Evolutionary conservation across 35 echinoderm and acorn worm genomes (phyloP).

Genomic region (Nesometra sesokonis): DNA sequence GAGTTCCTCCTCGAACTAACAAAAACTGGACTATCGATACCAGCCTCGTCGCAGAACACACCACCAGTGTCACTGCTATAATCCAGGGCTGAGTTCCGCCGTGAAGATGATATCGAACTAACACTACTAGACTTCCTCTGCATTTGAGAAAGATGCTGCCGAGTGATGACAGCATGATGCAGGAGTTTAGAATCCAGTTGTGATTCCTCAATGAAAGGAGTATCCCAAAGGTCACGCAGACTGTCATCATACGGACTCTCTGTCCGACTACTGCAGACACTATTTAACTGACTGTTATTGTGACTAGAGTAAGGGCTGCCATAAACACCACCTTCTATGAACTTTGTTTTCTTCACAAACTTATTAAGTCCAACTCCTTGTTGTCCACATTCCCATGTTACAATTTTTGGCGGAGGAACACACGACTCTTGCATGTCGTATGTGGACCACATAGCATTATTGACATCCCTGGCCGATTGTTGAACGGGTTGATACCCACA

Average conservation of each 20-base stretch:
- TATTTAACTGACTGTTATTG: constrained; percentile 92
- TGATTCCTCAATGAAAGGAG: neutral
- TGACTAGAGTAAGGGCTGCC: constrained; percentile 89
- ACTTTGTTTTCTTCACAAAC: constrained; percentile 33
- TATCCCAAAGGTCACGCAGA: constrained; percentile 75
- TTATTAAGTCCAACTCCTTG: constrained; percentile 31
- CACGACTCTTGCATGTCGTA: constrained; percentile 59
- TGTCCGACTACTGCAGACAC: constrained; percentile 46
- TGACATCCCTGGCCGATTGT: constrained; percentile 31
- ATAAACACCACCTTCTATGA: constrained; percentile 96
- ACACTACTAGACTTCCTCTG: neutral
- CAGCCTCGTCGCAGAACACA: constrained; percentile 4
- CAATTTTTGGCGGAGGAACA: constrained; percentile 74
- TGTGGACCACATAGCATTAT: constrained; percentile 90
- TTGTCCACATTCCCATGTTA: constrained; percentile 40
- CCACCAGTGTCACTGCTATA: neutral
- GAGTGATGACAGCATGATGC: neutral
- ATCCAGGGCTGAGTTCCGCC: neutral
- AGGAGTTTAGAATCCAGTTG: neutral
- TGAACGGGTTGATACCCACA: neutral
- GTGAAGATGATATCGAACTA: neutral
- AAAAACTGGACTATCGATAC: constrained; percentile 77
- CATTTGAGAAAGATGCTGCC: neutral
- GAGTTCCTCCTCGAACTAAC: constrained; percentile 70
- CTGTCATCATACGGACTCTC: constrained; percentile 66